Evolutionary conservation across 2,888 invertebrate genomes (phyloP), one percentile per base, ranked within the genome.

Genomic region (Himalopsyche anomala): DNA sequence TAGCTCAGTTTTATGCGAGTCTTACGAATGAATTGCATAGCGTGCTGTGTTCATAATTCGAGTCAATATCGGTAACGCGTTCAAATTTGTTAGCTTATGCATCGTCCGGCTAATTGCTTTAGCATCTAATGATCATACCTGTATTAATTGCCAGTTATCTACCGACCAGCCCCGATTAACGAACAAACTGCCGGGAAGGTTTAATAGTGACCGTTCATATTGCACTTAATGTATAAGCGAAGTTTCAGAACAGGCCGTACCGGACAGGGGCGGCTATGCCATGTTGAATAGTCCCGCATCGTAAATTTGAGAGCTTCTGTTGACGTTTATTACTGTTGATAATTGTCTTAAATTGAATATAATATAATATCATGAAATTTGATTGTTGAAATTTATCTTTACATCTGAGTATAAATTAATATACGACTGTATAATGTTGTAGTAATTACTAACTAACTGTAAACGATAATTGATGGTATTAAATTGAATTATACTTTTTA

Each of bases 121-220:
- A 62, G 56, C 42, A 19, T 74, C 69, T 83, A 83, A 83, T 74
- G 69, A 74, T 83, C 74, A 83, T 83, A 83, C 83, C 83, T 83
- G 83, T 74, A 83, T 74, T 83, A 83, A 83, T 74, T 69, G 74
- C 74, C 74, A 51, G 74, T 74, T 83, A 83, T 74, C 74, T 42
- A 17, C n/a, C 36, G 54, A 12, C 81, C 51, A 54, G 81, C 54
- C 28, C 4, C 45, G 55, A 51, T 82, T 82, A 54, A 82, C 82
- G 55, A 56, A 82, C 82, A 82, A 82, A 82, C 82, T 82, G 56
- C 40, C 82, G 42, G 56, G 36, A 56, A 12, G 56, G 55, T 56
- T 82, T 82, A 55, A 55, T 82, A 36, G 81, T 45, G 15, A 19
- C 81, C 45, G 81, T 51, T 42, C 81, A 42, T 81, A 81, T 42